Conservation (phyloP, 2,113 vertebrate species). For the Stomatorhinus ivindoensis region DNA sequence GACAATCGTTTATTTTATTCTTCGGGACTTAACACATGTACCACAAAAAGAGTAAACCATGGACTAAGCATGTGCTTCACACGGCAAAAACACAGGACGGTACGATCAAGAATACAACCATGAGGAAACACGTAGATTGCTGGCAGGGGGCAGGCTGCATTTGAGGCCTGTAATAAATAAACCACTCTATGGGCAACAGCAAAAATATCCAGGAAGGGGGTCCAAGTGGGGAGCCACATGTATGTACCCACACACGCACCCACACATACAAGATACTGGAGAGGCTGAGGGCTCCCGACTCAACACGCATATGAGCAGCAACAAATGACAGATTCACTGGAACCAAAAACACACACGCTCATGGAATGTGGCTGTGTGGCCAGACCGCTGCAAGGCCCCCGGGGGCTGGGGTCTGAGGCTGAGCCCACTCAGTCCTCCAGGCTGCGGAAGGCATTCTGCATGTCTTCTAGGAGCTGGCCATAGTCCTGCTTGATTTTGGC, state of each 20-base stretch:
- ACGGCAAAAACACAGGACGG: slow-evolving; percentile 2
- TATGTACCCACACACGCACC: slow-evolving; percentile 15
- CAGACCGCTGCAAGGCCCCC: slow-evolving; percentile 2
- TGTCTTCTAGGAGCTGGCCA: slow-evolving; percentile 87
- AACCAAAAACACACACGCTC: slow-evolving; percentile 32
- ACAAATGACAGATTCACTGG: slow-evolving; percentile 3
- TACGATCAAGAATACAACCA: not conserved
- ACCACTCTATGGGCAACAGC: slow-evolving; percentile 49
- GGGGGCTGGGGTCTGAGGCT: slow-evolving; percentile 29
- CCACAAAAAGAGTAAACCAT: not conserved
- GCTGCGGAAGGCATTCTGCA: slow-evolving; percentile 95
- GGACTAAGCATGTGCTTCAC: not conserved
- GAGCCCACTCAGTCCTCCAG: slow-evolving; percentile 75
- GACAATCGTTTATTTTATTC: not conserved
- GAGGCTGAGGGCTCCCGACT: not conserved
- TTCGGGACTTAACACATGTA: not conserved
- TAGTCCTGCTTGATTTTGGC: slow-evolving; percentile 89
- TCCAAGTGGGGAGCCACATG: not conserved
- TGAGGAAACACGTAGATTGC: not conserved
- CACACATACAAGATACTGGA: slow-evolving; percentile 25
- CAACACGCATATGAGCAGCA: not conserved
- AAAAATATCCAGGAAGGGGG: slow-evolving; percentile 50
- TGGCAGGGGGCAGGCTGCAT: not conserved
- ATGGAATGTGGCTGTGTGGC: slow-evolving; percentile 58
- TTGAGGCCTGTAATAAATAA: slow-evolving; percentile 62